A percentile compares a stretch with the other conserved stretches of the same genome.
These are phyloP conservation scores for Drosophila bipectinata DNA, from an alignment of 1,140 invertebrate genomes.

Conservation along the genomic window DNA sequence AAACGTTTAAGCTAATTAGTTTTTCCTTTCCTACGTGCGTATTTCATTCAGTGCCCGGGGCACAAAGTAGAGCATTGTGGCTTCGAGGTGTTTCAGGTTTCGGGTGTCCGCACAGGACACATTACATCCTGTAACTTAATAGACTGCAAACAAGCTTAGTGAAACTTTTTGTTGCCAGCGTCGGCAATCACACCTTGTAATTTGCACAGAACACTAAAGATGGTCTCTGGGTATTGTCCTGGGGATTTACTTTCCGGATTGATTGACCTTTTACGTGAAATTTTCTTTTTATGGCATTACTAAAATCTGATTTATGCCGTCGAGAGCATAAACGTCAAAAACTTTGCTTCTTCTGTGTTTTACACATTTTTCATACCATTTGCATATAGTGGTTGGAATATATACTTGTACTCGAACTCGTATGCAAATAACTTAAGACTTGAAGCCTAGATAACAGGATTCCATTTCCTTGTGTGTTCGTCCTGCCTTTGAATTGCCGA, in stretches of 20 bases:
- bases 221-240: background rate
- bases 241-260: background rate
- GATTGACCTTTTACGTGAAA: conserved; percentile 32
- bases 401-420: conserved; percentile 20
- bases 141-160: conserved; percentile 51
- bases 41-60: conserved; percentile 4
- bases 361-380: conserved; percentile 6
- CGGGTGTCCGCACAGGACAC: conserved; percentile 18
- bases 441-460: conserved; percentile 55
- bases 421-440: conserved; percentile 34
- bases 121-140: conserved; percentile 50
- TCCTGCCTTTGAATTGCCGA: conserved; percentile 34
- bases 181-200: conserved; percentile 39
- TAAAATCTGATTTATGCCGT: conserved; percentile 53
- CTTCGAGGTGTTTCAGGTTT: conserved; percentile 14
- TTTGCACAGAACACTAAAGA: conserved; percentile 6
- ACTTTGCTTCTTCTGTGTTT: conserved; percentile 16
- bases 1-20: conserved; percentile 53
- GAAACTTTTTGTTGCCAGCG: conserved; percentile 37
- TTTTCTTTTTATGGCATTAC: conserved; percentile 27
- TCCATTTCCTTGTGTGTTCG: conserved; percentile 41
- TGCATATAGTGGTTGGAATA: background rate
- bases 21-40: conserved; percentile 21
- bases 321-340: conserved; percentile 44
- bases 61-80: conserved; percentile 5